These are phyloP conservation scores for Calameuta pallipes DNA, from an alignment of 2,888 invertebrate genomes.

Conservation along the genomic window DNA sequence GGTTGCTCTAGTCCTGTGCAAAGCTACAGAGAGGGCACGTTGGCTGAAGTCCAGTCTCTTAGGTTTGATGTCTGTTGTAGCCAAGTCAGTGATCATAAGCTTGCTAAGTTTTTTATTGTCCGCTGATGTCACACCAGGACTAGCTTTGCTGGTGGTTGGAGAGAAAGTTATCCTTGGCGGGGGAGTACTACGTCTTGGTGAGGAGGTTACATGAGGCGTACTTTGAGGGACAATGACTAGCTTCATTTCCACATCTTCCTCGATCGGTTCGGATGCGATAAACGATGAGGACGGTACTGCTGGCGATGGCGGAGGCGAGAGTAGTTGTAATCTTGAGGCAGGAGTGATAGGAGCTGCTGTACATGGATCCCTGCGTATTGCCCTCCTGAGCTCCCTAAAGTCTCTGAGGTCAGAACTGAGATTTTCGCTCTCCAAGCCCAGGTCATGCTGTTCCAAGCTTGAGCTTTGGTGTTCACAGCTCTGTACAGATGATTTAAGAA, in stretches of 20 bases:
- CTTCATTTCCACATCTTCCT: slow-evolving; percentile 49
- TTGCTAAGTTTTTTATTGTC: slow-evolving; percentile 44
- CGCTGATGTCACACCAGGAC: slow-evolving; percentile 34
- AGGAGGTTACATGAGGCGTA: slow-evolving; percentile 38
- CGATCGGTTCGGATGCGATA: slow-evolving; percentile 43
- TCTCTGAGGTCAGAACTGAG: not conserved
- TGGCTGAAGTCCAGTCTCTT: slow-evolving; percentile 56
- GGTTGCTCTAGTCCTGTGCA: slow-evolving; percentile 40
- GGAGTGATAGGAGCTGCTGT: slow-evolving; percentile 45
- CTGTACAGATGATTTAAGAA: not conserved
- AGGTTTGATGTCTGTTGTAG: slow-evolving; percentile 45
- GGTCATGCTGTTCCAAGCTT: slow-evolving; percentile 8
- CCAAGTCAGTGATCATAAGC: slow-evolving; percentile 41
- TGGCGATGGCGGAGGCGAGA: slow-evolving; percentile 48
- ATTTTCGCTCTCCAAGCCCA: not conserved
- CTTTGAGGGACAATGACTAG: slow-evolving; percentile 50
- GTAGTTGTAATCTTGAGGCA: slow-evolving; percentile 37
- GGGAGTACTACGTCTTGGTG: slow-evolving; percentile 22
- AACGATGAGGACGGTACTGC: slow-evolving; percentile 47
- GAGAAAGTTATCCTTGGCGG: slow-evolving; percentile 29
- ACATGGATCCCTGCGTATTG: slow-evolving; percentile 24
- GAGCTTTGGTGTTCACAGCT: slow-evolving; percentile 22
- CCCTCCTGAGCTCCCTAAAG: slow-evolving; percentile 20
- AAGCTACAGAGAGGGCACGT: slow-evolving; percentile 30
- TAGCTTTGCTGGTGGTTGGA: slow-evolving; percentile 39